Evolutionary conservation across 2,113 vertebrate genomes (phyloP).

Genomic region (Nesoenas mayeri): DNA sequence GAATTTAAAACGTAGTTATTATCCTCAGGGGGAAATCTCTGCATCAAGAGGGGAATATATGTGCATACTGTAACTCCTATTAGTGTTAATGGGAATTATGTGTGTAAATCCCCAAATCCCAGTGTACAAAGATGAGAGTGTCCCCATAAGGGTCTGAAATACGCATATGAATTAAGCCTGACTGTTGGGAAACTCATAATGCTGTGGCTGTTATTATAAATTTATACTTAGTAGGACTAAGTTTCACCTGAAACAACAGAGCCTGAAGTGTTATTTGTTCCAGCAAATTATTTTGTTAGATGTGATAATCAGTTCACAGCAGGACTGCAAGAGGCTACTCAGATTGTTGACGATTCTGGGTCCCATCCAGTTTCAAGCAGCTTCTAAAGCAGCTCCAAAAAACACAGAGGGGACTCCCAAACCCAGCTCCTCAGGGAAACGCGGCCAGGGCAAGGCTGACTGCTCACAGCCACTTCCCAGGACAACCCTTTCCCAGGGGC

Average conservation of each 20-base stretch:
- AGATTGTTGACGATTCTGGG: slow-evolving; percentile 61
- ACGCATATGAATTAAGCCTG: slow-evolving; percentile 63
- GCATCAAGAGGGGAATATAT: slow-evolving; percentile 23
- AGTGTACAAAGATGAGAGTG: slow-evolving; percentile 26
- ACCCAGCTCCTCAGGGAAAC: background rate
- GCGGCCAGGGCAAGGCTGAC: background rate
- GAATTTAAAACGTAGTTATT: slow-evolving; percentile 54
- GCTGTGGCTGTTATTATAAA: slow-evolving; percentile 37
- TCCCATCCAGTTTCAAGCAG: slow-evolving; percentile 46
- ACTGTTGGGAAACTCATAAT: slow-evolving; percentile 53
- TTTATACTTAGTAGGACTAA: slow-evolving; percentile 63
- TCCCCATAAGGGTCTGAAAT: slow-evolving; percentile 61
- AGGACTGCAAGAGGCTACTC: slow-evolving; percentile 52
- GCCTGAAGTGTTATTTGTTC: slow-evolving; percentile 70
- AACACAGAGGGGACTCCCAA: slow-evolving; percentile 33
- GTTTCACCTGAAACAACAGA: slow-evolving; percentile 75
- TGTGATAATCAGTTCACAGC: slow-evolving; percentile 69
- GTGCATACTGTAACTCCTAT: slow-evolving; percentile 38
- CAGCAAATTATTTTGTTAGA: slow-evolving; percentile 69
- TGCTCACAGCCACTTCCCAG: background rate
- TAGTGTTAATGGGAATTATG: slow-evolving; percentile 73
- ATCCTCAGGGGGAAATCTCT: slow-evolving; percentile 42
- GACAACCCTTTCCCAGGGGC: background rate
- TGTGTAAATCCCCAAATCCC: slow-evolving; percentile 68
- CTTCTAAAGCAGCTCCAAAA: slow-evolving; percentile 48